Evolutionary conservation across 1,140 invertebrate species (phyloP), one percentile per base, ranked within the genome.

Genomic region (Drosophila arawakana): DNA sequence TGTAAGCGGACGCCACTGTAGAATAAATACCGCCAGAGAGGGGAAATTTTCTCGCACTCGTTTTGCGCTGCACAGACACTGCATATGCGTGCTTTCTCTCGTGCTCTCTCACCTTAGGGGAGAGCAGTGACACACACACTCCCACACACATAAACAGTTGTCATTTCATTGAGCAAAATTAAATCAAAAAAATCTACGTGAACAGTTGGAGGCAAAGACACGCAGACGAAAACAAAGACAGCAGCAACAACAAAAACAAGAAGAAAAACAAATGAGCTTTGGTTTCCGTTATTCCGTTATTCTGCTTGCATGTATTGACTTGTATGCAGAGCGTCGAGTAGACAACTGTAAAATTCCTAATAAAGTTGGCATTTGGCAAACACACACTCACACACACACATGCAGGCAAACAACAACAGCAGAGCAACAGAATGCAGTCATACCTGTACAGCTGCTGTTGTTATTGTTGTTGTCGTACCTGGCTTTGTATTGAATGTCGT

Each of bases 311-410:
- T 61, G 37, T 43, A 50, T 73, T 71, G 65, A 59, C 58, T 71
- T 59, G 46, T 44, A 59, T 52, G 44, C 52, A 58, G 35, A 61
- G 25, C 43, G 37, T 15, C 13, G 37, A 75, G 43, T 59, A 60
- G 13, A 69, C 66, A 81, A 69, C 57, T 78, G 66, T 49, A 82
- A 82, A 77, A 82, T 73, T 88, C 76, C 83, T 88, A 88, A 88
- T 88, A 88, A 88, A 88, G 80, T 83, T 88, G 70, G 76, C 83
- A 88, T 88, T 88, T 88, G 80, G 46, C 83, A 88, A 88, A 89
- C 80, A 89, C 63, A 80, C 59, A 88, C 80, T 72, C 58, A 60
- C 10, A 7, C 7, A 61, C 2, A 46, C 25, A 61, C 11, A 65
- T 52, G 65, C 50, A 18, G 35, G 2, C 18, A 18, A 47, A 55